Base-by-base conservation (phyloP, 2,113 vertebrate species). In the Agapornis roseicollis region DNA sequence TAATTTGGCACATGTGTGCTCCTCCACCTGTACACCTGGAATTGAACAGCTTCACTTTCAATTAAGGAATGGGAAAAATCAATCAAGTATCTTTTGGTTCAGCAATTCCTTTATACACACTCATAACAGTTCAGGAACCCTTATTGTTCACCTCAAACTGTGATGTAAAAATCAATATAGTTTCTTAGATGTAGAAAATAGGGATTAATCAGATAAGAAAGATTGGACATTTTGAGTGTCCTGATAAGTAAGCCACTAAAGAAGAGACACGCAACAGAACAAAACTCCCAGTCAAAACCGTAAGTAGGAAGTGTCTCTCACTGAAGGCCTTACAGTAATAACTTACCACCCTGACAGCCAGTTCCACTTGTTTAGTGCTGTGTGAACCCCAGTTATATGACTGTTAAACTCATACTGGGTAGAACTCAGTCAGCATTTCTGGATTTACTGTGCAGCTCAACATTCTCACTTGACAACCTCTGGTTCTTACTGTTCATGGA, bases 101-200 rank as follows among this genome's bases (percentile, higher is more conserved):
- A 84, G 72, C 49, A 28, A 0, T 68, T 68, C 6, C 23, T 39
- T 24, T 6, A 23, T 0, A 47, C 58, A 24, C 27, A 16, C 2
- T 9, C 11, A 7, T 0, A 33, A 23, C 11, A 11, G 73, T 23
- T 74, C 12, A 8, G 47, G 78, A 63, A 46, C 31, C 6, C 15
- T 69, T 15, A 23, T 0, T 41, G 53, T 14, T 49, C 49, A 85
- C 20, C 20, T 19, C 42, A 49, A 88, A 31, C 18, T 29, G 13
- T 46, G 33, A 47, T 35, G 61, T 10, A 0, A 10, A 33, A 81
- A 42, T 47, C 11, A 35, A 23, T 8, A 1, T 6, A 2, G 0
- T 29, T 65, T 27, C 18, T 52, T 37, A 58, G n/a, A 13, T 42
- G 10, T 27, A 70, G 17, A 31, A 61, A 44, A 6, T 5, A 4